Conservation (phyloP, 2,797 vertebrate genomes). For the Sciaenops ocellatus region DNA sequence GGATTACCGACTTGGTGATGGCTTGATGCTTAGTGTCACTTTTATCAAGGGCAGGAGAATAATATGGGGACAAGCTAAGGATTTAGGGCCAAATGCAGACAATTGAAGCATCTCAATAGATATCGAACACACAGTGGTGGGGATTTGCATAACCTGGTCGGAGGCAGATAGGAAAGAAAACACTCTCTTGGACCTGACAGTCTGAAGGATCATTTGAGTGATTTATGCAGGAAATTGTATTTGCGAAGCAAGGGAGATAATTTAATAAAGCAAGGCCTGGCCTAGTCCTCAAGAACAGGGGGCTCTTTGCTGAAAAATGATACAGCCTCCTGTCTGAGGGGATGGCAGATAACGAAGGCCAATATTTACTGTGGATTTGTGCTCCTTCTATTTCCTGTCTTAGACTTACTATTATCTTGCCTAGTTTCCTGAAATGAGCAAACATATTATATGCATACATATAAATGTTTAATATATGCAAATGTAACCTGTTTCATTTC, state of each 20-base stretch:
- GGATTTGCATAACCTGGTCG: constrained; percentile 85
- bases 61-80: constrained; percentile 76
- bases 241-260: constrained; percentile 85
- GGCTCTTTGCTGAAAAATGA: constrained; percentile 85
- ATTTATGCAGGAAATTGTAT: constrained; percentile 89
- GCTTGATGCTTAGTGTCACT: constrained; percentile 82
- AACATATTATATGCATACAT: constrained; percentile 80
- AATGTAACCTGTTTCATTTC: constrained; percentile 83
- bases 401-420: constrained; percentile 77
- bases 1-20: constrained; percentile 81
- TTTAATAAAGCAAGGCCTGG: constrained; percentile 86
- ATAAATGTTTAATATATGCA: constrained; percentile 84
- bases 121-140: constrained; percentile 75
- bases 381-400: constrained; percentile 83
- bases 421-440: constrained; percentile 78
- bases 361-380: constrained; percentile 83
- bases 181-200: constrained; percentile 81
- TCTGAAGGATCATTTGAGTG: constrained; percentile 86
- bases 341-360: constrained; percentile 81
- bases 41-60: constrained; percentile 82
- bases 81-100: constrained; percentile 80
- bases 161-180: constrained; percentile 84
- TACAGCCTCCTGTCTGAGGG: constrained; percentile 75
- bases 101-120: constrained; percentile 82
- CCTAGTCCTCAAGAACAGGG: constrained; percentile 80